Evolutionary conservation across 2,888 invertebrate species (phyloP), one percentile per base, ranked within the genome.

Genomic region (Apoda limacodes): DNA sequence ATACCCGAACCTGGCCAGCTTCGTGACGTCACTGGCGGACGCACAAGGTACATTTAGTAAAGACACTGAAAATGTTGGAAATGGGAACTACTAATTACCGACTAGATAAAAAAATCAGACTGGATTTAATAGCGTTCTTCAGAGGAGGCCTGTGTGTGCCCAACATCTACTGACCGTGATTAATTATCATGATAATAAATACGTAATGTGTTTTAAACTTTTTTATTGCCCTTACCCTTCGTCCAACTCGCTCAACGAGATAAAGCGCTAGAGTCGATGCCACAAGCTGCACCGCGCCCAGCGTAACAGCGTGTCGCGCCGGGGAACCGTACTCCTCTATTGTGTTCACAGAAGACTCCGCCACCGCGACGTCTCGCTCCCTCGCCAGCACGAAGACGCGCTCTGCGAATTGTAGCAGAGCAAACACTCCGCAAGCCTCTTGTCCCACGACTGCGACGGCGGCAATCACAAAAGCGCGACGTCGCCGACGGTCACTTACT

Each of bases 371-470:
- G 32, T 14, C 9, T 28, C 7, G n/a, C 22, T 9, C 11, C 13
- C 10, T 11, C 10, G 65, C 63, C 25, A 70, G 40, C 28, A 57
- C 48, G 47, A 72, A 67, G 33, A 66, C 60, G 10, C 64, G 60
- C 48, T 72, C 70, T 2, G 72, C 72, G 46, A 66, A 72, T 54
- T 71, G 71, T 43, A 70, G 48, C 28, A 72, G 52, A 12, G 72
- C 58, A 20, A 68, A 54, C 35, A 70, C 52, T 14, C 72, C 72
- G 47, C 68, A 68, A 40, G 53, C 46, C 46, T 72, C 72, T 41
- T 71, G 71, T 2, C 68, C 71, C 28, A 62, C 58, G 26, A 72
- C 64, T 12, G 59, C 56, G 6, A 62, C 44, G 9, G 48, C 46
- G 3, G 54, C 46, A 25, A 70, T 44, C 6, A 52, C 5, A 37